These are phyloP conservation scores for Lasioglossum leucozonium DNA, from an alignment of 2,888 invertebrate genomes.

Conservation along the genomic window DNA sequence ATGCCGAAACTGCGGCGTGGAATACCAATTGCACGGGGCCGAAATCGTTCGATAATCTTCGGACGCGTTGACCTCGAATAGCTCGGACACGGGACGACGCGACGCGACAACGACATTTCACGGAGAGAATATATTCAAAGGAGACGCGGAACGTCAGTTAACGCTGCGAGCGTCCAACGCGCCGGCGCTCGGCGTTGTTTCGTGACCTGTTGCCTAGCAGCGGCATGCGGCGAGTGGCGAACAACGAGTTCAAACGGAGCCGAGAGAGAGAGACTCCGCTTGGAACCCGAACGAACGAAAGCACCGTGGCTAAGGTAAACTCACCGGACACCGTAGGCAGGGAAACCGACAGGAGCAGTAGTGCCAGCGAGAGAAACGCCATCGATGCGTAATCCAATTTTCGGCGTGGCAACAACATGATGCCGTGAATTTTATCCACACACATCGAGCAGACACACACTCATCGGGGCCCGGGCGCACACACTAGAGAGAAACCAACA, in stretches of 20 bases:
- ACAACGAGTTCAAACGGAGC: slow-evolving; percentile 49
- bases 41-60: slow-evolving; percentile 52
- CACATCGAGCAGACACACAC: slow-evolving; percentile 78
- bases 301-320: slow-evolving; percentile 24
- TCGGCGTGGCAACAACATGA: slow-evolving; percentile 80
- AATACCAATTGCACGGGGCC: slow-evolving; percentile 74
- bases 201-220: slow-evolving; percentile 82
- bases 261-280: background rate
- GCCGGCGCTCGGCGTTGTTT: slow-evolving; percentile 79
- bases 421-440: slow-evolving; percentile 79
- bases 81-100: background rate
- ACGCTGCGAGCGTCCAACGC: slow-evolving; percentile 65
- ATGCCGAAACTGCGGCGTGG: slow-evolving; percentile 77
- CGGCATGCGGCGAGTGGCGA: slow-evolving; percentile 65
- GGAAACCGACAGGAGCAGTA: slow-evolving; percentile 65
- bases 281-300: background rate
- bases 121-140: slow-evolving; percentile 45
- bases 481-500: slow-evolving; percentile 74
- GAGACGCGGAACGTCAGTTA: slow-evolving; percentile 47
- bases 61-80: slow-evolving; percentile 35
- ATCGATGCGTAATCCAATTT: slow-evolving; percentile 82
- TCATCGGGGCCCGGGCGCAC: slow-evolving; percentile 80
- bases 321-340: slow-evolving; percentile 72
- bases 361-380: slow-evolving; percentile 66
- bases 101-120: slow-evolving; percentile 8